These are phyloP conservation scores for Ariolimax columbianus DNA, from an alignment of 2,888 invertebrate genomes.

Conservation along the genomic window DNA sequence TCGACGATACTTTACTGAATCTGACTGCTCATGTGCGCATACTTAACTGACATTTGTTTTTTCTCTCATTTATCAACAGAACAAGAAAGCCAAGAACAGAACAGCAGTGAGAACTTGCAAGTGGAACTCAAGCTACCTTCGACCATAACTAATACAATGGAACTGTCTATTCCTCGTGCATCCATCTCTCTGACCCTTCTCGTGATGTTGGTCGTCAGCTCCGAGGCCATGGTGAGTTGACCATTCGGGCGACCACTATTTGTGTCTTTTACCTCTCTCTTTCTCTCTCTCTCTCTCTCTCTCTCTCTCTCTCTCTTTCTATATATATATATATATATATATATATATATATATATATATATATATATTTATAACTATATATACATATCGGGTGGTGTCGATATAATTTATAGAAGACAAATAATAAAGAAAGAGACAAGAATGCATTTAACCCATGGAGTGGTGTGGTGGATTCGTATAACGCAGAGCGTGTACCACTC, in stretches of 20 bases:
- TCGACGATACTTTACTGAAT: too few species aligned
- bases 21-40: too few species aligned
- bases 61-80: not conserved
- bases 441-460: too few species aligned
- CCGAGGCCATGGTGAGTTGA: constrained; percentile 20
- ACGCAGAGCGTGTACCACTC: too few species aligned
- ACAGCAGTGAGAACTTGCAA: not conserved
- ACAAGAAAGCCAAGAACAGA: not conserved
- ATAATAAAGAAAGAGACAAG: too few species aligned
- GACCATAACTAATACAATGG: not conserved
- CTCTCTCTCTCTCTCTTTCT: not conserved
- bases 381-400: too few species aligned
- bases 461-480: too few species aligned
- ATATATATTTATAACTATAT: too few species aligned
- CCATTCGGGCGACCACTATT: not conserved
- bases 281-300: not conserved
- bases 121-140: not conserved
- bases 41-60: too few species aligned
- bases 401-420: too few species aligned
- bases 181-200: not conserved
- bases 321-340: too few species aligned
- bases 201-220: not conserved
- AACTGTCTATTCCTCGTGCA: not conserved
- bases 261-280: not conserved
- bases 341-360: too few species aligned